Evolutionary conservation across 2,888 invertebrate species (phyloP), one percentile per base, ranked within the genome.

Genomic region (Perizoma flavofasciatum): DNA sequence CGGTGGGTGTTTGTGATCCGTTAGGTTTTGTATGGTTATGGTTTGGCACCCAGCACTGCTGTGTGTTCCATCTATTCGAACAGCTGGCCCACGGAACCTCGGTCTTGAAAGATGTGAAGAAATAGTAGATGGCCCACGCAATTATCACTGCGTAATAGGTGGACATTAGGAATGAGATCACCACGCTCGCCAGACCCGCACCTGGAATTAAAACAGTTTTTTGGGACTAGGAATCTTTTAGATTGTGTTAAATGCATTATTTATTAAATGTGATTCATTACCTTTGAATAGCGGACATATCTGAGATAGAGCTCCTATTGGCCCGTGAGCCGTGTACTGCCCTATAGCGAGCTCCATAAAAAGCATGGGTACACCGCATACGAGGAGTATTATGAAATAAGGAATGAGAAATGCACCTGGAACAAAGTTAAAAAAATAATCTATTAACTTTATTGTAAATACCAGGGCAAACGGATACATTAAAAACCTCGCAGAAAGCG

Each of bases 101-200:
- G 47, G 96, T 94, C 82, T 96, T 96, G 82, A 98, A 97, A 35
- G 98, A 96, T 62, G 97, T 96, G 86, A 97, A 97, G 87, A 98
- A 96, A 88, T 98, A 98, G 86, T 97, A 98, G 76, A 98, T 96
- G 55, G 97, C 96, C 94, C 98, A 98, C 63, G 97, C 97, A 86
- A 98, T 98, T 85, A 98, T 97, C 71, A 98, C 97, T 86, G 97
- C 98, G 88, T 98, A 98, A 88, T 98, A 98, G 54, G 98, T 97
- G 71, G 98, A 97, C 95, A 98, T 96, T 81, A 98, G 92, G 91
- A 98, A 98, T 70, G 98, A 98, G 85, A 98, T 97, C 83, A 98
- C 95, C 67, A 98, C 98, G 83, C 97, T 98, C 63, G 98, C 97
- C 73, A 98, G 93, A 61, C 98, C 98, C 70, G 97, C 97, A 77